Percentiles rank a stretch among this genome's conserved stretches.
Evolutionary conservation across 2,113 vertebrate genomes (phyloP).

Genomic region (Cynocephalus volans): DNA sequence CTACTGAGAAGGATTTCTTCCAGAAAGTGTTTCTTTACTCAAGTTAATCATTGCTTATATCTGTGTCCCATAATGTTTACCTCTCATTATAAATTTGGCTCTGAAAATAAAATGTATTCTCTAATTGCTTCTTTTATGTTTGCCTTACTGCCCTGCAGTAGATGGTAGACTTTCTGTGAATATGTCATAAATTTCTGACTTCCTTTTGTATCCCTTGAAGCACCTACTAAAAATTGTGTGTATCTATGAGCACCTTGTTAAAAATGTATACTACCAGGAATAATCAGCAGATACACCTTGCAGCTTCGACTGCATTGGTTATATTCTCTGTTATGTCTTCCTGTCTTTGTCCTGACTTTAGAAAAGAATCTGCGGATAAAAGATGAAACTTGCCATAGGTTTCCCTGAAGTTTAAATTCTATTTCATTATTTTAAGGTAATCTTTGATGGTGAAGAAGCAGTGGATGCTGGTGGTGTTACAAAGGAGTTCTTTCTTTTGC

Average conservation of each 20-base stretch:
- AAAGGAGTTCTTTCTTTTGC: slow-evolving; percentile 97
- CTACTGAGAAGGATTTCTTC: neutral
- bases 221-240: neutral
- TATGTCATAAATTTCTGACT: neutral
- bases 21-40: neutral
- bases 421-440: slow-evolving; percentile 90
- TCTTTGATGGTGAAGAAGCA: slow-evolving; percentile 98
- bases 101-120: slow-evolving; percentile 41
- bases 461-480: slow-evolving; percentile 97
- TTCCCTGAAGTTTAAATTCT: slow-evolving; percentile 46
- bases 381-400: neutral
- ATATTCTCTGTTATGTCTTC: neutral
- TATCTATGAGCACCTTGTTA: neutral
- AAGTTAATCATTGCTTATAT: slow-evolving; percentile 17
- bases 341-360: slow-evolving; percentile 48
- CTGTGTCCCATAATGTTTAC: neutral
- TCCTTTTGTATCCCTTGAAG: neutral
- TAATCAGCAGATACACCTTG: neutral
- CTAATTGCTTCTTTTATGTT: neutral
- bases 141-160: neutral
- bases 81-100: slow-evolving; percentile 4
- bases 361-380: slow-evolving; percentile 3
- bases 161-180: neutral
- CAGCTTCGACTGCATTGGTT: neutral
- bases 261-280: neutral